Percentiles rank a stretch among this genome's conserved stretches.
Conservation (phyloP, 2,113 vertebrate species). For the Athene noctua region DNA sequence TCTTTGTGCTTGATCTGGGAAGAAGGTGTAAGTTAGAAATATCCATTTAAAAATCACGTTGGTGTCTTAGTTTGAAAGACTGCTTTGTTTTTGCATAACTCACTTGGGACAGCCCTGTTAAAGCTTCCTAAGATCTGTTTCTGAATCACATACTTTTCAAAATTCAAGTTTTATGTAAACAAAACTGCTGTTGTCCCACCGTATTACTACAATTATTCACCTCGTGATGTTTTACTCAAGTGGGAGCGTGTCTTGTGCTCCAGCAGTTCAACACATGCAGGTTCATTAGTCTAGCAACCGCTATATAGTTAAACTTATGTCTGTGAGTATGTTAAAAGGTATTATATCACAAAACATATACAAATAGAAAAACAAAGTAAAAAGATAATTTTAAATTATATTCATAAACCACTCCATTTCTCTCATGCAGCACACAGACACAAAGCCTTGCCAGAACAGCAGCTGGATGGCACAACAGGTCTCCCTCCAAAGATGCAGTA, state of each 20-base stretch:
- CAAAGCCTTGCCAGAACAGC: not conserved
- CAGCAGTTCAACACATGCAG: not conserved
- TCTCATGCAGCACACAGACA: not conserved
- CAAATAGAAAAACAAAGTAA: not conserved
- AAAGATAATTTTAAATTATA: not conserved
- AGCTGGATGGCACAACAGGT: not conserved
- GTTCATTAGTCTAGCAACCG: not conserved
- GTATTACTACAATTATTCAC: conserved; percentile 29
- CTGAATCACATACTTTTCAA: not conserved
- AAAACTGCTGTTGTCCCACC: not conserved
- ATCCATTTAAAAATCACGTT: not conserved
- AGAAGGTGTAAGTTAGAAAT: not conserved
- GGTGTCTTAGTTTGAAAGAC: not conserved
- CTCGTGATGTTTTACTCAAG: conserved; percentile 2
- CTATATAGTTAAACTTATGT: not conserved
- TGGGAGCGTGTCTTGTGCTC: not conserved
- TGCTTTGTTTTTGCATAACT: not conserved
- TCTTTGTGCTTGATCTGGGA: not conserved
- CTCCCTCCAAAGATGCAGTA: not conserved
- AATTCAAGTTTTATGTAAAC: conserved; percentile 10
- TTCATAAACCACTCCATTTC: not conserved
- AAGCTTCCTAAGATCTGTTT: not conserved
- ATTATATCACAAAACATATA: not conserved
- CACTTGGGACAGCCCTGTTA: not conserved
- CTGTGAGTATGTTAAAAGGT: not conserved